Percentiles rank a stretch among this genome's conserved stretches.
phyloP scores from a whole-genome alignment of 1,140 invertebrate species.

The Bombyx mori region DNA sequence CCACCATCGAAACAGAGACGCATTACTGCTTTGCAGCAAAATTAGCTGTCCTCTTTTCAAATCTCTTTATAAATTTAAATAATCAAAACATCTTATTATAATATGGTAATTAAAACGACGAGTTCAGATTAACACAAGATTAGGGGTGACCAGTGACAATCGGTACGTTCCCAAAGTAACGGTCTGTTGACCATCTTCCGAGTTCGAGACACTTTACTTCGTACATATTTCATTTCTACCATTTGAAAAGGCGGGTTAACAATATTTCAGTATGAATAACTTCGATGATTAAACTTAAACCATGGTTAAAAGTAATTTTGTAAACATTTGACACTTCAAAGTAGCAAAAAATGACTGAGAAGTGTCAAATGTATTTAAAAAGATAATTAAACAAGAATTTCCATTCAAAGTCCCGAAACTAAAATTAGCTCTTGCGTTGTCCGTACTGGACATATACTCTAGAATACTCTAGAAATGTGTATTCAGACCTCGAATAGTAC shows the following conservation, averaged over 20 bases:
- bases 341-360: too few relatives aligned
- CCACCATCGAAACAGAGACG: too few relatives aligned
- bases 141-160: conserved; percentile 26
- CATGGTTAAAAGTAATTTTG: too few relatives aligned
- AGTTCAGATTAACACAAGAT: conserved; percentile 11
- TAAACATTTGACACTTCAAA: too few relatives aligned
- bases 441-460: too few relatives aligned
- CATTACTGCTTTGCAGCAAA: background rate
- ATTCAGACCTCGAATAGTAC: too few relatives aligned
- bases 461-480: too few relatives aligned
- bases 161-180: conserved; percentile 37
- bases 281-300: background rate
- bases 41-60: background rate
- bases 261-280: background rate
- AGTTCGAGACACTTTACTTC: conserved; percentile 46
- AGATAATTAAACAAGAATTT: too few relatives aligned
- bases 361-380: too few relatives aligned
- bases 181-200: conserved; percentile 29
- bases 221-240: conserved; percentile 12
- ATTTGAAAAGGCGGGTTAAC: conserved; percentile 6
- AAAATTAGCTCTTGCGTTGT: too few relatives aligned
- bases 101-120: background rate
- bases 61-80: background rate
- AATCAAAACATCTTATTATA: conserved; percentile 3
- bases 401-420: too few relatives aligned